Conservation (phyloP, 2,113 vertebrate species). For the Anas platyrhynchos region DNA sequence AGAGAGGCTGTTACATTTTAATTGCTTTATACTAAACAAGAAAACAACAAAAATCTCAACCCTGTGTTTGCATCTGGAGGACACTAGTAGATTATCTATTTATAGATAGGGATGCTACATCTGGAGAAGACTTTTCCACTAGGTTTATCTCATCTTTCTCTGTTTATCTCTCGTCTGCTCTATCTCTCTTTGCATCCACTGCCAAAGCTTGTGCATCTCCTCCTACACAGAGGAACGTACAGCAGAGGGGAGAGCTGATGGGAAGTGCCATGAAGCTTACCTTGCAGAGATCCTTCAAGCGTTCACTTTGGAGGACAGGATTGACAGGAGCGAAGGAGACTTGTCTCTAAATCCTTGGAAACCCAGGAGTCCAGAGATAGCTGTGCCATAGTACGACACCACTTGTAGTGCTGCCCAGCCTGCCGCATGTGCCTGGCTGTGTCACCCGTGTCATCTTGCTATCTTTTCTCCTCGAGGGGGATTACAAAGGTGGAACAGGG, state of each 20-base stretch:
- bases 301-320: neutral
- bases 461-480: neutral
- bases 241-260: neutral
- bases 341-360: neutral
- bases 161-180: neutral
- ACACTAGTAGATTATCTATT: slow-evolving; percentile 21
- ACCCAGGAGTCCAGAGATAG: neutral
- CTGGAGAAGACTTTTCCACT: slow-evolving; percentile 31
- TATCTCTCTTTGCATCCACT: neutral
- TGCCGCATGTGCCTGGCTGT: neutral
- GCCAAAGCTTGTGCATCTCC: neutral
- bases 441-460: accelerated
- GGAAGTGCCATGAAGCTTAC: neutral
- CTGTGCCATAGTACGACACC: accelerated
- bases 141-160: slow-evolving; percentile 13
- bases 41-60: neutral
- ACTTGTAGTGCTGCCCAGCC: neutral
- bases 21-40: slow-evolving; percentile 46
- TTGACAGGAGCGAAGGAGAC: neutral
- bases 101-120: neutral
- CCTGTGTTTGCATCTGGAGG: slow-evolving; percentile 30
- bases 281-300: neutral
- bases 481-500: slow-evolving; percentile 29
- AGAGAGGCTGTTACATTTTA: slow-evolving; percentile 52
- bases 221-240: neutral